phyloP scores from a whole-genome alignment of 2,888 invertebrate genomes.

The Linhomoeus sp. region DNA sequence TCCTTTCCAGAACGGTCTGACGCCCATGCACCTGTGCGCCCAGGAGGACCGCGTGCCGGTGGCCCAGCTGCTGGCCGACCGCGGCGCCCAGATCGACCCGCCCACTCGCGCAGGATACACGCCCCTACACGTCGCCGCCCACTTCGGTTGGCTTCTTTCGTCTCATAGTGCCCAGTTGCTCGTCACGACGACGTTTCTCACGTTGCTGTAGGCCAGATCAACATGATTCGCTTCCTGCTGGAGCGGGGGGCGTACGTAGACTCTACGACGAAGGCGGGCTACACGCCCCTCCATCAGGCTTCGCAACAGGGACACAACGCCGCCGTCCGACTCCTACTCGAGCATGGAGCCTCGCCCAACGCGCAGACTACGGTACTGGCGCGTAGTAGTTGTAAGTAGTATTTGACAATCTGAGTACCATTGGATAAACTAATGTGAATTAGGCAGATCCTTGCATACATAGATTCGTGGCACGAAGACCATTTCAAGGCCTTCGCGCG shows the following conservation, averaged over 20 bases:
- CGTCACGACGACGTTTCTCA: too few species aligned
- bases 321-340: slow-evolving; percentile 75
- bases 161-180: too few species aligned
- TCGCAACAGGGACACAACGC: slow-evolving; percentile 97
- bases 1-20: slow-evolving; percentile 61
- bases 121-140: slow-evolving; percentile 93
- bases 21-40: slow-evolving; percentile 85
- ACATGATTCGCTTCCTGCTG: slow-evolving; percentile 81
- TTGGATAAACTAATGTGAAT: too few species aligned
- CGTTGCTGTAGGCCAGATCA: slow-evolving; percentile 47
- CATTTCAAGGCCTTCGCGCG: too few species aligned
- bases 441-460: too few species aligned
- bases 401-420: too few species aligned
- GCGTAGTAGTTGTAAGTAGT: too few species aligned
- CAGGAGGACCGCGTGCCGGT: slow-evolving; percentile 91
- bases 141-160: slow-evolving; percentile 48
- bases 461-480: too few species aligned
- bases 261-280: slow-evolving; percentile 33
- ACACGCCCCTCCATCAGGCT: slow-evolving; percentile 87
- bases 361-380: slow-evolving; percentile 68
- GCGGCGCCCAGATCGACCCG: slow-evolving; percentile 49
- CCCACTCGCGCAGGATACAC: slow-evolving; percentile 71
- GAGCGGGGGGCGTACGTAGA: slow-evolving; percentile 64
- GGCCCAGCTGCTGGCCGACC: slow-evolving; percentile 65
- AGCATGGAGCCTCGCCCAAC: slow-evolving; percentile 80